A percentile compares a stretch with the other conserved stretches of the same genome.
Evolutionary conservation across 2,113 vertebrate genomes (phyloP).

Genomic region (Regulus satrapa): DNA sequence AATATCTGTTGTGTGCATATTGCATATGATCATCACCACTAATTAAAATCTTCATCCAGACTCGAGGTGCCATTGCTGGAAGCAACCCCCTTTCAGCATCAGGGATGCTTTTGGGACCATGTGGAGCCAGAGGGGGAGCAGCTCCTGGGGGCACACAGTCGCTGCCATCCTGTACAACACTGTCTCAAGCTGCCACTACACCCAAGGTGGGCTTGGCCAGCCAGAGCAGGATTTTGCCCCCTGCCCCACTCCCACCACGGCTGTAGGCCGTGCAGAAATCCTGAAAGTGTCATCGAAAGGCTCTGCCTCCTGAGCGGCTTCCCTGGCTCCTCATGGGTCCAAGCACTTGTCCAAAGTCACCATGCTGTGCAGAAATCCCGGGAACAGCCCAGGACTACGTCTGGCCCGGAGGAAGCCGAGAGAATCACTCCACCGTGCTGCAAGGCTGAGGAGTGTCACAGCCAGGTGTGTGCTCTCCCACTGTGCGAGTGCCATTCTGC

Average conservation of each 20-base stretch:
- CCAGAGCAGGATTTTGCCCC: background rate
- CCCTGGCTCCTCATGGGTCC: background rate
- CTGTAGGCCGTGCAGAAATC: background rate
- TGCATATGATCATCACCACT: background rate
- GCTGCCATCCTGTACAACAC: background rate
- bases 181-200: background rate
- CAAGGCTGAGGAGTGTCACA: background rate
- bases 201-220: background rate
- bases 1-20: background rate
- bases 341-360: background rate
- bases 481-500: background rate
- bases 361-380: background rate
- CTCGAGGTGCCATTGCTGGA: background rate
- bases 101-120: background rate
- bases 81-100: background rate
- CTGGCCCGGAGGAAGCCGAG: fast-evolving
- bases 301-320: background rate
- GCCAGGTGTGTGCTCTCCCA: background rate
- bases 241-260: background rate
- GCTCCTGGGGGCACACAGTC: background rate
- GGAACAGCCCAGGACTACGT: background rate
- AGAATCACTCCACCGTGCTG: background rate
- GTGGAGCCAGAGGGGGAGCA: background rate
- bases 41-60: background rate
- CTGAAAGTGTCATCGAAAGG: background rate